A percentile compares a stretch with the other conserved stretches of the same genome.
Conservation (phyloP, 2,888 invertebrate species). For the Conchocele bisecta region DNA sequence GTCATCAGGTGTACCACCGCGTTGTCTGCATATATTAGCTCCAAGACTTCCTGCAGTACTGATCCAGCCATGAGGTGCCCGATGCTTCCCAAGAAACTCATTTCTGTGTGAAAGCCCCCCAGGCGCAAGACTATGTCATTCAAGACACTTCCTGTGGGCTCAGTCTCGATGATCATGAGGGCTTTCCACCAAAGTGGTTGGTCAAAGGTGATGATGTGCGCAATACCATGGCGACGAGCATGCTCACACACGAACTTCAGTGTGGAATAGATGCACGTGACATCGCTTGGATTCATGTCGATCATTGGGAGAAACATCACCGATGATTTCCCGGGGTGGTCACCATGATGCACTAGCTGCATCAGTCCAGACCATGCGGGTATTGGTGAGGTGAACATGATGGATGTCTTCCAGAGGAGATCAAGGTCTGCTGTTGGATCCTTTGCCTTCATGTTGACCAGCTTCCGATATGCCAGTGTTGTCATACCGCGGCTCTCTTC, state of each 20-base stretch:
- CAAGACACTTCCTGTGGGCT: constrained; percentile 16
- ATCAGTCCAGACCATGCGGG: constrained; percentile 42
- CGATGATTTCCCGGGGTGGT: constrained; percentile 32
- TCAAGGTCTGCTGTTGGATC: neutral
- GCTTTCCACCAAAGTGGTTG: constrained; percentile 65
- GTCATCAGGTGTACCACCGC: constrained; percentile 63
- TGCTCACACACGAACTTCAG: constrained; percentile 43
- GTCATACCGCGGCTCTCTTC: neutral
- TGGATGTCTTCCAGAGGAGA: neutral
- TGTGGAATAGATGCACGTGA: constrained; percentile 33
- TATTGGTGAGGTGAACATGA: neutral
- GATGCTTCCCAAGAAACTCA: constrained; percentile 67
- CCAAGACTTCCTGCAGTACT: constrained; percentile 63
- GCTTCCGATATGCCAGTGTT: neutral
- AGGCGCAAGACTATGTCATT: constrained; percentile 45
- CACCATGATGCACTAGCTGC: constrained; percentile 29
- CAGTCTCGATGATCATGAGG: constrained; percentile 27
- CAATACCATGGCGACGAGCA: constrained; percentile 11
- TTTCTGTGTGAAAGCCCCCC: constrained; percentile 59
- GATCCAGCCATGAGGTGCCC: constrained; percentile 56
- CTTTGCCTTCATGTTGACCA: neutral
- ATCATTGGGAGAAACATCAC: constrained; percentile 4
- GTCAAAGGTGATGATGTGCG: constrained; percentile 57
- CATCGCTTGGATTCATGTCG: neutral
- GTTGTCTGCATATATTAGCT: constrained; percentile 61